Evolutionary conservation across 2,888 invertebrate species (phyloP).

Genomic region (Unio pictorum): DNA sequence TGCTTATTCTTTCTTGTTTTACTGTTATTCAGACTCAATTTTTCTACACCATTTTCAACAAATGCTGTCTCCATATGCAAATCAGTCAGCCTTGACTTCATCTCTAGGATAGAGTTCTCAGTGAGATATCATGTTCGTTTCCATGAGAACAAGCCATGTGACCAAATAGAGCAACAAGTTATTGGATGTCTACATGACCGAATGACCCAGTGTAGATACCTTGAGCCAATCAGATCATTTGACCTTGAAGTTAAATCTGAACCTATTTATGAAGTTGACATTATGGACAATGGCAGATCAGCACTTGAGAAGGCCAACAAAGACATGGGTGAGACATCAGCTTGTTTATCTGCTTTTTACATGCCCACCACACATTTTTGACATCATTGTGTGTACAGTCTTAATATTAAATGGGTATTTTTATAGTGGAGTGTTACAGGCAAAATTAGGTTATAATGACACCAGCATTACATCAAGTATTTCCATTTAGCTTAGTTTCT

Average conservation of each 20-base stretch:
- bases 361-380: too few species aligned
- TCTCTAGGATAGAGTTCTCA: slow-evolving; percentile 83
- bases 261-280: slow-evolving; percentile 86
- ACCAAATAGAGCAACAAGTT: slow-evolving; percentile 48
- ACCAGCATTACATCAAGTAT: too few species aligned
- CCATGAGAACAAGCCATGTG: slow-evolving; percentile 21
- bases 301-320: slow-evolving; percentile 88
- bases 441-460: too few species aligned
- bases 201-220: slow-evolving; percentile 93
- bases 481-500: too few species aligned
- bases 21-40: slow-evolving; percentile 74
- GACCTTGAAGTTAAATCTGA: slow-evolving; percentile 76
- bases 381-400: too few species aligned
- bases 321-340: slow-evolving; percentile 77
- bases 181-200: slow-evolving; percentile 81
- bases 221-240: slow-evolving; percentile 76
- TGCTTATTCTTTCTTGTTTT: not conserved
- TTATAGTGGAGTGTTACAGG: too few species aligned
- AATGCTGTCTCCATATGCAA: slow-evolving; percentile 96
- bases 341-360: not conserved
- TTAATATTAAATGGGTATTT: too few species aligned
- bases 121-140: slow-evolving; percentile 76
- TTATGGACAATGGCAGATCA: slow-evolving; percentile 82
- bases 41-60: slow-evolving; percentile 95
- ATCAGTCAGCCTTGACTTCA: slow-evolving; percentile 83